Percentiles rank a stretch among this genome's conserved stretches.
These are phyloP conservation scores for Drosophila saltans DNA, from an alignment of 1,140 invertebrate genomes.

Conservation along the genomic window DNA sequence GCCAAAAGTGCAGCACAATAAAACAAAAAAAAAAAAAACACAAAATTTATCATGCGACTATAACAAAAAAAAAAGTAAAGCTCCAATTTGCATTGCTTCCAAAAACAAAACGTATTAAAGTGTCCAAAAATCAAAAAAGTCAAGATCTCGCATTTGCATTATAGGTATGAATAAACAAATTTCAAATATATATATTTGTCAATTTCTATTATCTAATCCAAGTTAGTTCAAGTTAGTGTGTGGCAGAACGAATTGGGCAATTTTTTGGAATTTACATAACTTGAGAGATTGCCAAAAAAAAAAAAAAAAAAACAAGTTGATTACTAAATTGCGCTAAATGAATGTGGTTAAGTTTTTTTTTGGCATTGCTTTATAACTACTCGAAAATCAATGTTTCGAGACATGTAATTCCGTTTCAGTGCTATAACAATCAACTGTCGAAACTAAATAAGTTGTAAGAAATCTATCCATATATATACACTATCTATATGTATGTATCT, in stretches of 20 bases:
- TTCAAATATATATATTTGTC: neutral
- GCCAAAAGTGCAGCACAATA: constrained; percentile 44
- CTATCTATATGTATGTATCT: neutral
- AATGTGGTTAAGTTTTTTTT: constrained; percentile 2
- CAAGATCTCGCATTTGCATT: constrained; percentile 10
- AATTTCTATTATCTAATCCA: neutral
- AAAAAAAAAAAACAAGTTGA: neutral
- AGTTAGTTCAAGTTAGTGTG: neutral
- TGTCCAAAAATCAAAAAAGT: neutral
- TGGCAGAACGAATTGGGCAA: constrained; percentile 18
- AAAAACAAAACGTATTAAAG: neutral
- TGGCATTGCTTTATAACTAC: neutral
- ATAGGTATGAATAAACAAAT: constrained; percentile 10
- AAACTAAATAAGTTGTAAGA: constrained; percentile 1
- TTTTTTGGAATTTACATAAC: constrained; percentile 5
- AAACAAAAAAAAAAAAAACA: neutral
- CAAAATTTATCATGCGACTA: constrained; percentile 19
- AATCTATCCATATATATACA: neutral
- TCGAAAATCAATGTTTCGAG: neutral
- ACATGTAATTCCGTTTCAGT: constrained; percentile 8
- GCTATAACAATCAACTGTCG: constrained; percentile 10
- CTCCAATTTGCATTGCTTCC: constrained; percentile 18
- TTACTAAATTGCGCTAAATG: constrained; percentile 14
- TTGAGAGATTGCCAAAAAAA: constrained; percentile 1
- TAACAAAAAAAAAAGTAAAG: constrained; percentile 13